phyloP scores from a whole-genome alignment of 2,797 vertebrate species.

The Protosalanx chinensis region DNA sequence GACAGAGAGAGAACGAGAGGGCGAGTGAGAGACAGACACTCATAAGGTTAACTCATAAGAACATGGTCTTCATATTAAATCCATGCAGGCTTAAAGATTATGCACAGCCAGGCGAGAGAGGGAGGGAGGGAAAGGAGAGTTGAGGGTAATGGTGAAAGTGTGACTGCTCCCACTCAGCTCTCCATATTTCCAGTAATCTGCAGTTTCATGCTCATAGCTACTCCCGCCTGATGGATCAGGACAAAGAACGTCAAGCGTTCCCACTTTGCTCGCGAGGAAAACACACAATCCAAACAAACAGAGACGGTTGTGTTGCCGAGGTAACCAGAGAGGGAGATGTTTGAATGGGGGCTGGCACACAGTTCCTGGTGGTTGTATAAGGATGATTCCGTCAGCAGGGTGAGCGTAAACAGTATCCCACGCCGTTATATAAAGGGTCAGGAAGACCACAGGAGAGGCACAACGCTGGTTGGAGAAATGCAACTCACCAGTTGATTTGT shows the following conservation, averaged over 20 bases:
- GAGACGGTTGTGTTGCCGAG: too few relatives aligned
- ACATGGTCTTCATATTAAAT: constrained; percentile 62
- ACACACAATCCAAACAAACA: too few relatives aligned
- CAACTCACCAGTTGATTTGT: neutral
- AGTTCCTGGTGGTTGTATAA: too few relatives aligned
- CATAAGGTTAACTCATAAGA: constrained; percentile 41
- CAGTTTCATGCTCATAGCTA: neutral
- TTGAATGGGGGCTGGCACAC: too few relatives aligned
- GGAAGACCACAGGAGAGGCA: too few relatives aligned
- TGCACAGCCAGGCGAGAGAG: constrained; percentile 36
- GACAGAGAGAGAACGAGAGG: constrained; percentile 48
- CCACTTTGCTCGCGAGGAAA: too few relatives aligned
- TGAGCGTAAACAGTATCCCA: too few relatives aligned
- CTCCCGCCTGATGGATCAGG: neutral
- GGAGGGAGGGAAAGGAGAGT: constrained; percentile 10
- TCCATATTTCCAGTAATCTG: constrained; percentile 6
- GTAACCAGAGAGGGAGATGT: too few relatives aligned
- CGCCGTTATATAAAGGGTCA: too few relatives aligned
- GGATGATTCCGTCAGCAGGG: too few relatives aligned
- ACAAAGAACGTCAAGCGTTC: neutral
- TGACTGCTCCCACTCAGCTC: constrained; percentile 52
- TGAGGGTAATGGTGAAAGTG: constrained; percentile 56
- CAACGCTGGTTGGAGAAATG: too few relatives aligned
- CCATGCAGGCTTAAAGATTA: constrained; percentile 66
- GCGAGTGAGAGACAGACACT: constrained; percentile 23